Evolutionary conservation across 2,888 invertebrate genomes (phyloP).

Genomic region (Ceriagrion tenellum): DNA sequence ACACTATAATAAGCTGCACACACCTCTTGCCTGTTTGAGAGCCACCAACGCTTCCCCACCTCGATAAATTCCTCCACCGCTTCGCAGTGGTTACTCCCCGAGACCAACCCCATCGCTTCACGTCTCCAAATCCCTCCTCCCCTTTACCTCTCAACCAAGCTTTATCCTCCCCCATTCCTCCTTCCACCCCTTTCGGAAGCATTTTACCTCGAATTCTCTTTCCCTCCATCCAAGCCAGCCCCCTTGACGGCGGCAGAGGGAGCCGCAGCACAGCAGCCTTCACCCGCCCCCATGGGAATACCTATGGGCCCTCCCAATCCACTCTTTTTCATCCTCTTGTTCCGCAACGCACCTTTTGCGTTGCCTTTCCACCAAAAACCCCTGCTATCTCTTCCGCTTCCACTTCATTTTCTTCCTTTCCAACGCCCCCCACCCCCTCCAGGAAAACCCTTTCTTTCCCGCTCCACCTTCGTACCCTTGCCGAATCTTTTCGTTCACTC

Average conservation of each 20-base stretch:
- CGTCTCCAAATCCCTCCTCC: not conserved
- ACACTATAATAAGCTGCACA: no score
- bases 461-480: no score
- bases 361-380: not conserved
- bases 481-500: no score
- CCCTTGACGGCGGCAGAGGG: not conserved
- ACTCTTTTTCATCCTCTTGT: constrained; percentile 27
- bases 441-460: not conserved
- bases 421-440: not conserved
- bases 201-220: not conserved
- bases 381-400: not conserved
- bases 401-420: not conserved
- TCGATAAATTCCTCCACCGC: not conserved
- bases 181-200: not conserved
- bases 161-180: not conserved
- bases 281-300: constrained; percentile 1
- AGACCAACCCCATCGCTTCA: not conserved
- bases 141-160: not conserved
- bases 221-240: not conserved
- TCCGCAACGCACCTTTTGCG: not conserved
- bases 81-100: not conserved
- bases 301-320: not conserved
- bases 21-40: not conserved
- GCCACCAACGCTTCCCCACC: not conserved
- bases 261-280: no score